phyloP scores from a whole-genome alignment of 2,888 invertebrate genomes.

The Acrocyrtus sp. region DNA sequence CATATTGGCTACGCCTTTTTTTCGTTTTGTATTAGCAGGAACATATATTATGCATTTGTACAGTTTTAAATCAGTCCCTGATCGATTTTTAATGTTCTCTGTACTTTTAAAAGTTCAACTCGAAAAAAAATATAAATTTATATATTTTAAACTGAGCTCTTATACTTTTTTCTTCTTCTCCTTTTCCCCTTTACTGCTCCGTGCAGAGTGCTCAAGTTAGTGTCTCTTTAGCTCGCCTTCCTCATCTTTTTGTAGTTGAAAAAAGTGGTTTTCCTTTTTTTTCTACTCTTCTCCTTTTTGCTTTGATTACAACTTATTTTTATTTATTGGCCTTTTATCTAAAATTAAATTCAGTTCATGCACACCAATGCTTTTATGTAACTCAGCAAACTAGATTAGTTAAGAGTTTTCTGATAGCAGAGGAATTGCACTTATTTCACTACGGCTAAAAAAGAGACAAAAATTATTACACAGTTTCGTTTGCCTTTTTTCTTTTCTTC shows the following conservation, averaged over 20 bases:
- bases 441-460: no score
- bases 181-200: not conserved
- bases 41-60: slow-evolving; percentile 18
- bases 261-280: slow-evolving; percentile 11
- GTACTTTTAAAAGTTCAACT: slow-evolving; percentile 20
- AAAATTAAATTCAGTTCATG: slow-evolving; percentile 49
- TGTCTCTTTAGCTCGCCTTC: no score
- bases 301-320: slow-evolving; percentile 12
- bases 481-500: not conserved
- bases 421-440: slow-evolving; percentile 5
- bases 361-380: slow-evolving; percentile 24
- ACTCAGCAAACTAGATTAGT: slow-evolving; percentile 1
- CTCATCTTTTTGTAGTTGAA: not conserved
- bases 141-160: no score
- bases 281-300: no score
- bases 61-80: slow-evolving; percentile 21
- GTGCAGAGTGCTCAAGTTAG: no score
- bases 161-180: slow-evolving; percentile 2
- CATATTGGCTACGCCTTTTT: slow-evolving; percentile 23
- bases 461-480: not conserved
- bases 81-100: slow-evolving; percentile 46
- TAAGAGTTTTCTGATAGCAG: not conserved
- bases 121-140: no score
- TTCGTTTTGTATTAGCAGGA: not conserved
- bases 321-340: slow-evolving; percentile 41